Conservation (phyloP, 2,113 vertebrate genomes). For the Eonycteris spelaea region DNA sequence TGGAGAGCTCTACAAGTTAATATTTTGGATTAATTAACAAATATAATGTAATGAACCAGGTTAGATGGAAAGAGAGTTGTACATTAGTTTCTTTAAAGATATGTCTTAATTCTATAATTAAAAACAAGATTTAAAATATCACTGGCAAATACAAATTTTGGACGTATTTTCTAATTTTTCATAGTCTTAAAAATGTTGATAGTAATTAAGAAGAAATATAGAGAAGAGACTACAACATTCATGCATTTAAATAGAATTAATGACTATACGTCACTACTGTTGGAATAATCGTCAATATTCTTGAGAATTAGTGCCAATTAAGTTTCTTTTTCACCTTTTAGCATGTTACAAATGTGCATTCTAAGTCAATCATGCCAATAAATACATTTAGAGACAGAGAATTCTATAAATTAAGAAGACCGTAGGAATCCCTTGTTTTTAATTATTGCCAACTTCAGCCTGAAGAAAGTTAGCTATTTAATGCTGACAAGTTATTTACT, state of each 20-base stretch:
- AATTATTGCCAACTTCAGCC: neutral
- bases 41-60: neutral
- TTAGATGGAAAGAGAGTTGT: neutral
- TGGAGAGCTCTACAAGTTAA: neutral
- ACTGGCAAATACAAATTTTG: neutral
- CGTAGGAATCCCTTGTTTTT: neutral
- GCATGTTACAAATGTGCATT: neutral
- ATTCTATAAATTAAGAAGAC: neutral
- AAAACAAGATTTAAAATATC: neutral
- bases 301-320: neutral
- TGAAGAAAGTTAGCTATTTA: neutral
- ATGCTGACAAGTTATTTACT: neutral
- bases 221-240: neutral
- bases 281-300: neutral
- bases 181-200: neutral
- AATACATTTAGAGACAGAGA: neutral
- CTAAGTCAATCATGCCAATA: neutral
- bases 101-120: neutral
- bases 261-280: neutral
- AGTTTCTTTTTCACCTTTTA: neutral
- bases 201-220: neutral
- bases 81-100: neutral
- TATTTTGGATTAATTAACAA: neutral
- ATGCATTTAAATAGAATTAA: neutral
- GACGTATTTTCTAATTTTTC: neutral